Conservation (phyloP, 1,140 invertebrate species). For the Drosophila gunungcola region DNA sequence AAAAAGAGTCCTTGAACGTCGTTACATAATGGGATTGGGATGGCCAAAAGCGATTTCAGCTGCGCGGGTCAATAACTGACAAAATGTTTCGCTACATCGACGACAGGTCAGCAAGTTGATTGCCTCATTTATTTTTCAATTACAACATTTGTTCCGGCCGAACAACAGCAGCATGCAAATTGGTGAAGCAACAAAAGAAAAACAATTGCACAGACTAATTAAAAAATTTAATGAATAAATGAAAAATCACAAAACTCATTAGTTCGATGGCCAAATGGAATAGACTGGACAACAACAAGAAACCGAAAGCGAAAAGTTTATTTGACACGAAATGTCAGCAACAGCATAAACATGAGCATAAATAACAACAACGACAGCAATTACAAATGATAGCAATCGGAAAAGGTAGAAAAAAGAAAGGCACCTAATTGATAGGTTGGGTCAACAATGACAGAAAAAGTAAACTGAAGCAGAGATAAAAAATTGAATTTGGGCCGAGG, state of each 20-base stretch:
- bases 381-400: slow-evolving; percentile 36
- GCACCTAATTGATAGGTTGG: slow-evolving; percentile 55
- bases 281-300: slow-evolving; percentile 43
- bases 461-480: neutral
- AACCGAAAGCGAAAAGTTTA: slow-evolving; percentile 28
- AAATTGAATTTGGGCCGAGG: neutral
- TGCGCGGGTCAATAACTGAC: slow-evolving; percentile 69
- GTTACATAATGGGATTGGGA: neutral
- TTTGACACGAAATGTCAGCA: slow-evolving; percentile 34
- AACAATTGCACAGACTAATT: slow-evolving; percentile 73
- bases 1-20: neutral
- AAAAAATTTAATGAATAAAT: slow-evolving; percentile 81
- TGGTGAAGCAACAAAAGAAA: slow-evolving; percentile 29
- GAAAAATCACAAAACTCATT: slow-evolving; percentile 81
- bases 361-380: slow-evolving; percentile 20
- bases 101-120: slow-evolving; percentile 81
- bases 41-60: slow-evolving; percentile 21
- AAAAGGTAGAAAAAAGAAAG: slow-evolving; percentile 42
- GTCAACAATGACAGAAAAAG: slow-evolving; percentile 22
- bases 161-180: slow-evolving; percentile 32
- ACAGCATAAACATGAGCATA: slow-evolving; percentile 32
- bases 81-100: slow-evolving; percentile 66
- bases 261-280: slow-evolving; percentile 66
- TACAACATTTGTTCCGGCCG: slow-evolving; percentile 75
- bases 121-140: slow-evolving; percentile 83